A percentile compares a stretch with the other conserved stretches of the same genome.
These are phyloP conservation scores for Phyllostomus discolor DNA, from an alignment of 2,113 vertebrate species.

Conservation along the genomic window DNA sequence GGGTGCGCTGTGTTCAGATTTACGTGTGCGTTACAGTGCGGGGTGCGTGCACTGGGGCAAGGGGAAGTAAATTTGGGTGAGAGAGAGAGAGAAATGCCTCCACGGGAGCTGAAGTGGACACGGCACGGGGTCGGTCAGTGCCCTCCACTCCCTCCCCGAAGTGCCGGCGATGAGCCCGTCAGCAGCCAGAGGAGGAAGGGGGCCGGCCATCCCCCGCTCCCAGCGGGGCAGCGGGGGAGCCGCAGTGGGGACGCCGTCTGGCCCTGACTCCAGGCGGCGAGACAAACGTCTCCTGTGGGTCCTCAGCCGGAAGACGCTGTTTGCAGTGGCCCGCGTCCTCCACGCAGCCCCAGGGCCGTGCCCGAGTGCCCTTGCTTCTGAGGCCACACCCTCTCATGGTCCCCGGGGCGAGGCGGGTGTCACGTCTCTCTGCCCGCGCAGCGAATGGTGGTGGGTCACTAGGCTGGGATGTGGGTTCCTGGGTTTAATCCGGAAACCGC, in stretches of 20 bases:
- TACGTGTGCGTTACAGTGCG: neutral
- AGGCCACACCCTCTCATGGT: neutral
- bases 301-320: neutral
- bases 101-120: neutral
- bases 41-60: neutral
- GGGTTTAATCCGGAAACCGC: constrained; percentile 44
- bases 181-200: neutral
- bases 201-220: no score
- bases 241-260: neutral
- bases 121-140: neutral
- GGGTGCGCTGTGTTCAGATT: neutral
- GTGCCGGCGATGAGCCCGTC: neutral
- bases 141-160: neutral
- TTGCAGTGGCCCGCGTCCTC: neutral
- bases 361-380: neutral
- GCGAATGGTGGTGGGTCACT: neutral
- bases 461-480: neutral
- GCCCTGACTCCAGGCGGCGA: neutral
- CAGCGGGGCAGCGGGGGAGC: no score
- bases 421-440: neutral
- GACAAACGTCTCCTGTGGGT: neutral
- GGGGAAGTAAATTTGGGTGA: neutral
- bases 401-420: neutral
- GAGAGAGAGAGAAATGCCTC: neutral
- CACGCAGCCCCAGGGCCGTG: neutral